Base-by-base conservation (phyloP, 2,797 vertebrate species). In the Capromys pilorides region DNA sequence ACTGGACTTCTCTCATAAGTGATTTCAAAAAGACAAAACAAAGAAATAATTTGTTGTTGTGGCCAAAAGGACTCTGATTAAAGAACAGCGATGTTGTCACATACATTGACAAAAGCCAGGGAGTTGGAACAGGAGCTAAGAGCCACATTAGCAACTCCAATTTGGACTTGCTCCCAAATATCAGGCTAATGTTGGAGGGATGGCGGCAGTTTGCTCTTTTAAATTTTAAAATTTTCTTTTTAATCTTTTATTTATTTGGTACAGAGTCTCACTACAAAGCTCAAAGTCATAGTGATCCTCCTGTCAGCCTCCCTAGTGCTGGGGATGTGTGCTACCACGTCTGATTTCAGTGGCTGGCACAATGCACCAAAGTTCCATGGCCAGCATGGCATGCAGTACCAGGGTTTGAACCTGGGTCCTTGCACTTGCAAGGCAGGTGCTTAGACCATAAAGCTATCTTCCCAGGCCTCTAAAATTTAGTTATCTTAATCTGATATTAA, bases 11-110 rank as follows among this genome's bases (percentile, higher is more conserved):
- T 83, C 78, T 90, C 71, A 88, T 92, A 94, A 84, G 0, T 59
- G 28, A 90, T 90, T 80, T 97, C 95, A 95, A 69, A 45, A 93
- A 97, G 87, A 78, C 75, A 96, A 96, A 97, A 96, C 69, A 88
- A 94, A 71, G 49, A 94, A 96, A 96, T 93, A 67, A 90, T 94
- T 94, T 93, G 80, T 92, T 89, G 62, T 73, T 92, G 85, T 87
- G 86, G 73, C 81, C 28, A 94, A 91, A 96, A 89, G 0, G 75
- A 36, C 62, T 49, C 28, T 84, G 26, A 96, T 97, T 94, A 96
- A 96, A 88, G 97, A 97, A 96, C 66, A 57, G 83, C 28, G 93
- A 96, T 95, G 71, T 96, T 96, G 85, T 94, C 96, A 95, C 28
- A 96, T 86, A 96, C 95, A 93, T 5, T 36, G 94, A 93, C 39